phyloP scores from a whole-genome alignment of 1,140 invertebrate species.

The Aphaenogaster ashmeadi region DNA sequence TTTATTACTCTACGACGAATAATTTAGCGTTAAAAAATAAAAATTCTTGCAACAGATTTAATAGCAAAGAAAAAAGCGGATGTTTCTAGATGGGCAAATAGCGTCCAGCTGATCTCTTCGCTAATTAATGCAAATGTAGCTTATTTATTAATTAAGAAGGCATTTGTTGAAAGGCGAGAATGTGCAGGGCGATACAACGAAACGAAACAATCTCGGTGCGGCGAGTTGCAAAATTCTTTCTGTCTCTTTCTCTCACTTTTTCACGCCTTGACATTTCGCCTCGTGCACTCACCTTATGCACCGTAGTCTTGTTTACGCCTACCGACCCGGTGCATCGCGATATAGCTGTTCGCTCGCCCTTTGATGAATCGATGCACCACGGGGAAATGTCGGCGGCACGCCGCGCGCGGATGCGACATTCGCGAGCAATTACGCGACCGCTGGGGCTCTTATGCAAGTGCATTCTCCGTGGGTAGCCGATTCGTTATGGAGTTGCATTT shows the following conservation, averaged over 20 bases:
- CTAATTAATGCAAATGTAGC: not conserved
- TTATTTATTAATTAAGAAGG: not conserved
- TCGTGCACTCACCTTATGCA: constrained; percentile 77
- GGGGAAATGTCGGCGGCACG: constrained; percentile 68
- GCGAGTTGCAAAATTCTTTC: constrained; percentile 75
- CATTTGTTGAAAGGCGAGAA: constrained; percentile 44
- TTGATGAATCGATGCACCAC: constrained; percentile 79
- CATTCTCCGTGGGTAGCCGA: constrained; percentile 35
- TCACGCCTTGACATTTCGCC: constrained; percentile 81
- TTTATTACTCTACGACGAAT: not conserved
- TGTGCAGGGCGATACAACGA: constrained; percentile 23
- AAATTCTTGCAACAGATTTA: constrained; percentile 1
- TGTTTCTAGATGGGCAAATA: not conserved
- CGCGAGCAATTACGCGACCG: constrained; percentile 66
- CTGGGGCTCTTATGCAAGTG: constrained; percentile 61
- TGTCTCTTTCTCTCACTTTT: constrained; percentile 23
- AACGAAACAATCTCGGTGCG: constrained; percentile 44
- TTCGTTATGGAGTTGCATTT: constrained; percentile 37
- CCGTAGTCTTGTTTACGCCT: constrained; percentile 70
- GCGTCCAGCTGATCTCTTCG: not conserved
- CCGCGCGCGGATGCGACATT: constrained; percentile 49
- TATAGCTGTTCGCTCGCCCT: constrained; percentile 77
- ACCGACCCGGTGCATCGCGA: constrained; percentile 37
- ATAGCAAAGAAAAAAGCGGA: not conserved
- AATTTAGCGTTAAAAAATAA: not conserved